Percentiles rank a stretch among this genome's conserved stretches.
Evolutionary conservation across 2,888 invertebrate genomes (phyloP).

Genomic region (Cantharis lateralis): DNA sequence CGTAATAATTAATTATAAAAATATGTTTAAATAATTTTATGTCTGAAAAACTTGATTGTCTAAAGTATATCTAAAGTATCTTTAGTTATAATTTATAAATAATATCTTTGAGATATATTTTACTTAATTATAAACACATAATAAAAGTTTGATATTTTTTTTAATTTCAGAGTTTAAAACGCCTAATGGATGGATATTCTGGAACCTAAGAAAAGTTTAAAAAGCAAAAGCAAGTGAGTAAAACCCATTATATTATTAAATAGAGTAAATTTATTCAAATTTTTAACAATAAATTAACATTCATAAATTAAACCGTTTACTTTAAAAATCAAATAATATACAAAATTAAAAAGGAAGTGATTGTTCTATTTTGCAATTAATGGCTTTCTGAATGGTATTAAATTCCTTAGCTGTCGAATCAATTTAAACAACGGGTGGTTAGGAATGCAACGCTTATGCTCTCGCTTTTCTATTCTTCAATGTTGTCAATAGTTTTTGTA

Average conservation of each 20-base stretch:
- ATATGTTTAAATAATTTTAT: background rate
- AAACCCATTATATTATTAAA: background rate
- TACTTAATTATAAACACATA: background rate
- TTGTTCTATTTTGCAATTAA: constrained; percentile 50
- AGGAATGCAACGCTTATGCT: constrained; percentile 47
- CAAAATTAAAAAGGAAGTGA: constrained; percentile 29
- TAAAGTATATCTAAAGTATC: too few species aligned
- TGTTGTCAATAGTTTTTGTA: constrained; percentile 32
- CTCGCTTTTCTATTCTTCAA: constrained; percentile 42
- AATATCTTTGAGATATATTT: background rate
- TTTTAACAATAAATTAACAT: background rate
- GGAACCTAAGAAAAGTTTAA: constrained; percentile 51
- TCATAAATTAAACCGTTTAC: background rate
- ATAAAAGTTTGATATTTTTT: background rate
- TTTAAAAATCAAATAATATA: constrained; percentile 17
- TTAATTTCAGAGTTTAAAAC: constrained; percentile 48
- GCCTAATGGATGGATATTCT: constrained; percentile 56
- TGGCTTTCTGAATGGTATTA: constrained; percentile 50
- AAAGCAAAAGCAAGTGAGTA: constrained; percentile 49
- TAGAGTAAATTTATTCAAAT: background rate
- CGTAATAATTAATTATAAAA: too few species aligned
- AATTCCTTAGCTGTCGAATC: constrained; percentile 52
- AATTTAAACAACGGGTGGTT: constrained; percentile 53
- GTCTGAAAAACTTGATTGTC: background rate
- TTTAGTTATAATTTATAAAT: too few species aligned